Conservation (phyloP, 2,888 invertebrate genomes). For the Teleiodes luculella region DNA sequence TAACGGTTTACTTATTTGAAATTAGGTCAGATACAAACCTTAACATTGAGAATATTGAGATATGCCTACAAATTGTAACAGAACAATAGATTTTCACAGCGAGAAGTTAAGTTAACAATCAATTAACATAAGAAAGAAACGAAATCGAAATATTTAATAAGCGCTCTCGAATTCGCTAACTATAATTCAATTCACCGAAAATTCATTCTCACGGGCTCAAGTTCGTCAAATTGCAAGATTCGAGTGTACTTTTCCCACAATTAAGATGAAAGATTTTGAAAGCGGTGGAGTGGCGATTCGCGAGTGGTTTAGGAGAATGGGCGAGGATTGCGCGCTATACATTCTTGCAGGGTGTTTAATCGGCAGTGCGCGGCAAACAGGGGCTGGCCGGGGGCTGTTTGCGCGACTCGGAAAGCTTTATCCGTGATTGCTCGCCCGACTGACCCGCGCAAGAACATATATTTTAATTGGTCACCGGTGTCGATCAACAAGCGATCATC, state of each 20-base stretch:
- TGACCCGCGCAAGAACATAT: constrained; percentile 10
- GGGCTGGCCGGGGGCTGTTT: constrained; percentile 64
- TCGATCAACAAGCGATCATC: constrained; percentile 26
- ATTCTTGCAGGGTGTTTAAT: constrained; percentile 54
- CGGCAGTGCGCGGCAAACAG: constrained; percentile 58
- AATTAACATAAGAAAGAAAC: constrained; percentile 45
- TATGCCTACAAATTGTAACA: constrained; percentile 5
- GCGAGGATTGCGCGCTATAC: constrained; percentile 34
- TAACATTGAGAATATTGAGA: constrained; percentile 1
- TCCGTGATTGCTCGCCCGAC: constrained; percentile 44
- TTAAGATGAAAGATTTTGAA: constrained; percentile 45
- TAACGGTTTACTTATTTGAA: constrained; percentile 3
- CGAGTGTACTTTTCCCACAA: constrained; percentile 67
- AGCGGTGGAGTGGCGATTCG: constrained; percentile 62
- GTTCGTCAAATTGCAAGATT: constrained; percentile 50
- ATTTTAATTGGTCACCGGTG: constrained; percentile 39
- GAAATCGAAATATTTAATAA: constrained; percentile 50
- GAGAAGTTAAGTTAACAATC: constrained; percentile 32
- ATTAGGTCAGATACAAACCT: not conserved
- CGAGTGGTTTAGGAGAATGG: constrained; percentile 49
- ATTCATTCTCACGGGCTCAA: constrained; percentile 59
- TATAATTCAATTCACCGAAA: constrained; percentile 32
- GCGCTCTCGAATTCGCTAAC: constrained; percentile 24
- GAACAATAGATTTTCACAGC: constrained; percentile 36
- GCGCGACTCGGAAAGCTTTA: constrained; percentile 63